These are phyloP conservation scores for Nesoenas mayeri DNA, from an alignment of 2,113 vertebrate species.

Conservation along the genomic window DNA sequence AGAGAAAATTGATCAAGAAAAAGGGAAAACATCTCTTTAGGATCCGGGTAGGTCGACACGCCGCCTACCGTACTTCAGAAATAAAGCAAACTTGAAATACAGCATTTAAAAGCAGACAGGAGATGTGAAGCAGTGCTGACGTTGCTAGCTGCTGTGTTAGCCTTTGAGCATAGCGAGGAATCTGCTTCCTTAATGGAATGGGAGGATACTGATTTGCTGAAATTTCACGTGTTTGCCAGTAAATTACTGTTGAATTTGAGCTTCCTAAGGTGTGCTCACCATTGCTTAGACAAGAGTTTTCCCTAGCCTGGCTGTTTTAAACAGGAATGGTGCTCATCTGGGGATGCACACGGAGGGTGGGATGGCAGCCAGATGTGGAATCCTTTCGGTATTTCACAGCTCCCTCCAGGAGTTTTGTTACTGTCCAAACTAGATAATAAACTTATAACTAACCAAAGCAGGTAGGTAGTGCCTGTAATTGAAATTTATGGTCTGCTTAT, in stretches of 20 bases:
- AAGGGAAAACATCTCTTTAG: constrained; percentile 56
- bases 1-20: constrained; percentile 62
- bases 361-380: background rate
- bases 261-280: background rate
- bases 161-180: background rate
- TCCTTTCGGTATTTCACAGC: background rate
- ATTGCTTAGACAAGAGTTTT: background rate
- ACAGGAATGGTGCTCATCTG: background rate
- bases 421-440: background rate
- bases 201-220: background rate
- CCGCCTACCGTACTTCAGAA: constrained; percentile 27
- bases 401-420: background rate
- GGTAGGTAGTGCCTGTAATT: background rate
- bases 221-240: background rate
- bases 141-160: background rate
- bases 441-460: background rate
- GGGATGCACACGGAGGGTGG: background rate
- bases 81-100: background rate
- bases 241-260: background rate
- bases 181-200: background rate
- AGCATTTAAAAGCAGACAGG: background rate
- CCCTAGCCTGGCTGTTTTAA: background rate
- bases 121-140: background rate
- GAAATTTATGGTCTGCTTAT: constrained; percentile 27
- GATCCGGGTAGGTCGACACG: constrained; percentile 47